These are phyloP conservation scores for Rhynchopsitta pachyrhyncha DNA, from an alignment of 2,113 vertebrate species.

Conservation along the genomic window DNA sequence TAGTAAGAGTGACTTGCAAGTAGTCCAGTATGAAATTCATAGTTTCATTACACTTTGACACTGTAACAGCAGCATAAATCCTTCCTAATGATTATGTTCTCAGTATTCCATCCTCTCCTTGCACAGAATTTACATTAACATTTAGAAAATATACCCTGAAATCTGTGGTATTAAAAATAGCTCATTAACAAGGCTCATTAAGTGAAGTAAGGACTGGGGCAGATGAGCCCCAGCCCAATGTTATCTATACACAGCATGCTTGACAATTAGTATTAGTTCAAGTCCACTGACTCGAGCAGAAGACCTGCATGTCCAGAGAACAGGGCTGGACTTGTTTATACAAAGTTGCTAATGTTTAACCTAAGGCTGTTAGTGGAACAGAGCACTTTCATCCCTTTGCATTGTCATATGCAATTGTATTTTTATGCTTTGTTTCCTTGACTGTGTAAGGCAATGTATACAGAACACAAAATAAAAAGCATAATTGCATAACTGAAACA, in stretches of 20 bases:
- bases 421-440: neutral
- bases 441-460: accelerated
- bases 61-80: neutral
- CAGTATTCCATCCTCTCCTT: neutral
- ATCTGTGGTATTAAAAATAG: neutral
- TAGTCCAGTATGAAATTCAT: accelerated
- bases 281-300: neutral
- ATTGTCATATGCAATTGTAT: neutral
- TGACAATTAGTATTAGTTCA: too few species aligned
- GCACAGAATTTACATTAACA: neutral
- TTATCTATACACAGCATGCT: neutral
- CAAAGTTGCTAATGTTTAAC: neutral
- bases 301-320: neutral
- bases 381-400: neutral
- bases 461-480: neutral
- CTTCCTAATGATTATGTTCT: neutral
- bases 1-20: neutral
- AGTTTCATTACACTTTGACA: neutral
- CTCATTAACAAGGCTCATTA: neutral
- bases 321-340: neutral
- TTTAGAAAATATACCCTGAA: neutral
- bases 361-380: neutral
- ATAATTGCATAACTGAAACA: neutral
- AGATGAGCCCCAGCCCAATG: neutral
- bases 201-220: neutral